Conservation (phyloP, 2,113 vertebrate species). For the Bombycilla garrulus region DNA sequence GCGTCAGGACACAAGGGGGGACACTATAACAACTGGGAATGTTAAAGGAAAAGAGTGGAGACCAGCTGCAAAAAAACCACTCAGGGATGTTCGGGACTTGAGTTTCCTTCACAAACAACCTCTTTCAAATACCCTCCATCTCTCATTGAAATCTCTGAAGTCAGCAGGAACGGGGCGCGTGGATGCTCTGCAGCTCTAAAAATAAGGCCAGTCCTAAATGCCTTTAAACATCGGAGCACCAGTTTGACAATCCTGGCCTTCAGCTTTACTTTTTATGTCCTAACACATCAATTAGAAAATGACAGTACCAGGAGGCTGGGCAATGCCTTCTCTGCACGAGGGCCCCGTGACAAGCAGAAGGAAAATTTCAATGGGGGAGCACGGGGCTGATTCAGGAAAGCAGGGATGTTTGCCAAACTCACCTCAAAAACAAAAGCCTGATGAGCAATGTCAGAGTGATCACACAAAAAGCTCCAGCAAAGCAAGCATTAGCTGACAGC, state of each 20-base stretch:
- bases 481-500: not conserved
- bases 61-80: not conserved
- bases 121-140: conserved; percentile 20
- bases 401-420: not conserved
- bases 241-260: conserved; percentile 19
- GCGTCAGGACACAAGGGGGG: fast-evolving
- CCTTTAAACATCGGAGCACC: not conserved
- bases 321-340: not conserved
- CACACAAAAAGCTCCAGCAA: not conserved
- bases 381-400: not conserved
- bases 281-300: conserved; percentile 14
- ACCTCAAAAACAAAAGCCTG: not conserved
- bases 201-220: conserved; percentile 14
- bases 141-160: conserved; percentile 53
- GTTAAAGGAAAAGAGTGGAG: not conserved
- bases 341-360: not conserved
- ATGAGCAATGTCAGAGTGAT: not conserved
- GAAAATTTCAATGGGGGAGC: not conserved
- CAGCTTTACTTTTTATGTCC: conserved; percentile 13
- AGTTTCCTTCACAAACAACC: not conserved
- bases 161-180: not conserved
- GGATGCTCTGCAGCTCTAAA: not conserved
- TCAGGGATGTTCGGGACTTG: not conserved
- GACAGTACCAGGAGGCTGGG: not conserved
- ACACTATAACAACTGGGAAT: fast-evolving